Percentiles rank a stretch among this genome's conserved stretches.
Evolutionary conservation across 2,113 vertebrate genomes (phyloP).

Genomic region (Syngnathus typhle): DNA sequence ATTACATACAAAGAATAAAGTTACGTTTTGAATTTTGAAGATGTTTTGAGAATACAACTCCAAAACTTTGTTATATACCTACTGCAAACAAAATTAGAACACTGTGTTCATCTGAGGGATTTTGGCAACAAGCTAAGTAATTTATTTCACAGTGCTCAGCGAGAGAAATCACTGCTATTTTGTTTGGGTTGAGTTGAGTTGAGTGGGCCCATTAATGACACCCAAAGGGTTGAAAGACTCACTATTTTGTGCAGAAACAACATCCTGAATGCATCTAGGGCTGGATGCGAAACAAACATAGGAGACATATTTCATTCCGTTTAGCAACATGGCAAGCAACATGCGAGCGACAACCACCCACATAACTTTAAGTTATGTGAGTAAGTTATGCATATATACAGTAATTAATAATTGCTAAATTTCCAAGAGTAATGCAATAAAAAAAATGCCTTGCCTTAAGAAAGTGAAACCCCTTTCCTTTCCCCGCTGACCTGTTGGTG

Average conservation of each 20-base stretch:
- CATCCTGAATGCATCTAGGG: slow-evolving; percentile 31
- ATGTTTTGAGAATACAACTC: not conserved
- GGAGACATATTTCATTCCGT: slow-evolving; percentile 25
- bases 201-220: not conserved
- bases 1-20: slow-evolving; percentile 8
- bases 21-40: not conserved
- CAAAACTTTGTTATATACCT: not conserved
- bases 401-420: too few species aligned
- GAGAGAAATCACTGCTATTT: not conserved
- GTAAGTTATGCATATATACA: too few species aligned
- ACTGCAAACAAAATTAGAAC: not conserved
- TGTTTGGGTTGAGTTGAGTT: slow-evolving; percentile 1
- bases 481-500: slow-evolving; percentile 68
- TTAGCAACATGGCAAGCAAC: slow-evolving; percentile 46
- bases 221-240: slow-evolving; percentile 1
- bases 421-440: not conserved
- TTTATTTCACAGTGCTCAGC: not conserved
- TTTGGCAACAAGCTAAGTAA: slow-evolving; percentile 1
- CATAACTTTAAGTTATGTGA: slow-evolving; percentile 20
- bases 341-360: slow-evolving; percentile 46
- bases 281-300: slow-evolving; percentile 46
- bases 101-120: not conserved
- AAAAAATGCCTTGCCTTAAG: not conserved
- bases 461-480: not conserved
- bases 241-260: slow-evolving; percentile 21